Percentiles rank a stretch among this genome's conserved stretches.
Evolutionary conservation across 2,888 invertebrate species (phyloP).

Genomic region (Hirtodrosophila trivittata): DNA sequence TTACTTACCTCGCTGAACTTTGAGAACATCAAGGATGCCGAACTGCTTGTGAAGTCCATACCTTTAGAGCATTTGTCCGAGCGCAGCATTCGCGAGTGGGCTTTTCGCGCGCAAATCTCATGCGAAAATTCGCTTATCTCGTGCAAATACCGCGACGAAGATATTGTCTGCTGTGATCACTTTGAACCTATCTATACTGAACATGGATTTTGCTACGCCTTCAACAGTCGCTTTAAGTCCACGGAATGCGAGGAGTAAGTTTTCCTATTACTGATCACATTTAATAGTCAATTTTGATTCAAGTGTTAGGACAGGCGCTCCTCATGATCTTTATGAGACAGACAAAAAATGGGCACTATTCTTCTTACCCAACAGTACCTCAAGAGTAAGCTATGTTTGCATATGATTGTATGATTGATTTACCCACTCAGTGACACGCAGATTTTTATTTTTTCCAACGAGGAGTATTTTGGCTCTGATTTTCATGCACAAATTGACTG

Average conservation of each 20-base stretch:
- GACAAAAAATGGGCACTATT: conserved; percentile 84
- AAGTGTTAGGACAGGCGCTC: conserved; percentile 70
- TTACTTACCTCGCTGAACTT: conserved; percentile 83
- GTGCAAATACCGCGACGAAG: conserved; percentile 89
- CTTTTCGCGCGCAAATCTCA: conserved; percentile 72
- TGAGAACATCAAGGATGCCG: conserved; percentile 79
- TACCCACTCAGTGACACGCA: too few species aligned
- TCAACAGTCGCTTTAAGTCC: conserved; percentile 85
- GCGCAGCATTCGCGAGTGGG: conserved; percentile 75
- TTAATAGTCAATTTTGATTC: not conserved
- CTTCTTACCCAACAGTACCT: conserved; percentile 80
- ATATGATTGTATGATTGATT: not conserved
- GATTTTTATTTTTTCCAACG: conserved; percentile 86
- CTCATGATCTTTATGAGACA: conserved; percentile 83
- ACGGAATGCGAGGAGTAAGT: conserved; percentile 78
- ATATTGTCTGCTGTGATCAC: conserved; percentile 87
- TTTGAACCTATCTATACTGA: conserved; percentile 90
- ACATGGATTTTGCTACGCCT: conserved; percentile 89
- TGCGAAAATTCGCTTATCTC: conserved; percentile 87
- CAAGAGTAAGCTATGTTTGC: conserved; percentile 57
- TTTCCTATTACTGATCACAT: conserved; percentile 4
- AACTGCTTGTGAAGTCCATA: conserved; percentile 61
- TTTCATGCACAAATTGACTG: conserved; percentile 89
- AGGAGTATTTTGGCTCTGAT: conserved; percentile 89
- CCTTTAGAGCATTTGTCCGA: conserved; percentile 58